Base-by-base conservation (phyloP, 2,888 invertebrate genomes). In the Meloe dianella region DNA sequence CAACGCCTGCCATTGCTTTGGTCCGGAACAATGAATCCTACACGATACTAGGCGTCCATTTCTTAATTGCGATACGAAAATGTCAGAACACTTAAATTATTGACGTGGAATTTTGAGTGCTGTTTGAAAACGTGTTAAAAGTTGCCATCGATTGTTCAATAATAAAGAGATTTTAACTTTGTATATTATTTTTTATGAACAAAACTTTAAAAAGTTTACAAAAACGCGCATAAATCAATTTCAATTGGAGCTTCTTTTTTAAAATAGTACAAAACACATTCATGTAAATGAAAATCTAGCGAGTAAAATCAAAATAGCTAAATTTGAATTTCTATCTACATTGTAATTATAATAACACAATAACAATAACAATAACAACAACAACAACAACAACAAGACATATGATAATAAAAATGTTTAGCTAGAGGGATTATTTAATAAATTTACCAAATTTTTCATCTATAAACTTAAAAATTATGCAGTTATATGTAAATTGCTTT, bases 331-430 rank as follows among this genome's bases (percentile, higher is more conserved):
- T 41, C 20, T 51, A 51, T 51, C 22, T 51, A 24, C 24, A 20
- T 51, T 51, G 51, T 51, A 24, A 51, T 51, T 51, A 51, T 24
- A 51, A 51, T 24, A 22, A 51, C 22, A 51, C 24, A 51, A 51
- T 10, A 51, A 51, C 51, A 51, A 12, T 2, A 17, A 47, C 20
- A 47, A 8, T 6, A 47, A 47, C 20, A n/a, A n/a, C n/a, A n/a
- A n/a, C n/a, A 47, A 47, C 20, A 47, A 7, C 8, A 47, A 47
- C 47, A 47, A 47, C 20, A 20, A 20, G 47, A 47, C 20, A 22
- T 47, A 20, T 51, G 51, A 12, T 1, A 24, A 22, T 24, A 24
- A 51, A 51, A 51, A 47, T 47, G 8, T 47, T 20, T 9, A 47
- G 4, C 8, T 47, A 47, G 10, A 51, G 24, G 22, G 10, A 51